Evolutionary conservation across 2,888 invertebrate species (phyloP), one percentile per base, ranked within the genome.

Genomic region (Harmothoe impar): DNA sequence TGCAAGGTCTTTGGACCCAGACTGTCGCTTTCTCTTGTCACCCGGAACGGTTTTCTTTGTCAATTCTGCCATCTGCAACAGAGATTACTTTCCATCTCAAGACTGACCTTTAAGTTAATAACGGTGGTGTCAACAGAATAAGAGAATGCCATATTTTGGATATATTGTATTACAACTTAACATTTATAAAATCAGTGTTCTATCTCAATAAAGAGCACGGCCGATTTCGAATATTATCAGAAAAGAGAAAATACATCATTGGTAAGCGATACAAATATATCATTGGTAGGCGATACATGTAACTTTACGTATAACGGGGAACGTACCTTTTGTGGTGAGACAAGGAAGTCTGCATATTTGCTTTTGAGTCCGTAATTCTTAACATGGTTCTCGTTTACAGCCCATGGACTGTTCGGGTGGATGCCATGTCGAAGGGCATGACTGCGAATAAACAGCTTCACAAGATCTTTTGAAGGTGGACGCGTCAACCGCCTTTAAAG

Each of bases 391-490:
- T 95, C 95, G 90, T 95, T 94, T 0, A 96, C 96, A 0, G 95
- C 94, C 96, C 96, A 96, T 0, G 96, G 96, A 91, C 95, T 95
- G 85, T 93, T 94, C 3, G 93, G 91, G 72, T 94, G 93, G 31
- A 93, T 93, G 25, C 96, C 95, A 25, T 94, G 94, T 25, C 96
- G 93, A 35, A 96, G 90, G 20, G 96, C 95, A 91, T 94, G 93
- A 20, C 95, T 94, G 77, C 96, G 93, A 31, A 96, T 95, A 92
- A 96, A 96, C 88, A 95, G 93, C n/a, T 95, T 94, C 25, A 96
- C 91, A n/a, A 95, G 92, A 68, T 96, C 96, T 90, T 95, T 96
- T 10, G 95, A 94, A 56, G 95, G 95, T 10, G 94, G 93, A 52
- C 94, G 93, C 25, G 93, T 93, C 77, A 92, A 91, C 84, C 95